phyloP scores from a whole-genome alignment of 2,888 invertebrate genomes.

The Luperina testacea region DNA sequence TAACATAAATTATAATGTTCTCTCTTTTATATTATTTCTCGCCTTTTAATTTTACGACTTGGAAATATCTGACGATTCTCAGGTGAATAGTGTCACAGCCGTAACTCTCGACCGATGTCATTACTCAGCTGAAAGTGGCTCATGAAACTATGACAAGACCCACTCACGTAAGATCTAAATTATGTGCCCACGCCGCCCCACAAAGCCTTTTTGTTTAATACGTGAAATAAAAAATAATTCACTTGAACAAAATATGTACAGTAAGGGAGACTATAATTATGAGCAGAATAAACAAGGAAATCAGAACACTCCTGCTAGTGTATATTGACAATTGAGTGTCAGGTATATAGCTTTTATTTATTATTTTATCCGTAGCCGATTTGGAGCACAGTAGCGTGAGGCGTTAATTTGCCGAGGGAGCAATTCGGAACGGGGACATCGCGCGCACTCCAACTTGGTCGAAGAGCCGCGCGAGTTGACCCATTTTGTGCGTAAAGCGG shows the following conservation, averaged over 20 bases:
- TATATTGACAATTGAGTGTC: conserved; percentile 42
- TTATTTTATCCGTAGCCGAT: conserved; percentile 75
- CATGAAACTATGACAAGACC: conserved; percentile 82
- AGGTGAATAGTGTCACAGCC: conserved; percentile 73
- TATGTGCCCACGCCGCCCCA: conserved; percentile 66
- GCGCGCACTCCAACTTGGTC: conserved; percentile 78
- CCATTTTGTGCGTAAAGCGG: conserved; percentile 86
- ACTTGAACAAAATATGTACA: background rate
- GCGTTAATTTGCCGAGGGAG: conserved; percentile 85
- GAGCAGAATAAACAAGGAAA: background rate
- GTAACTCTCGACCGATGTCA: conserved; percentile 75
- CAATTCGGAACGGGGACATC: conserved; percentile 86
- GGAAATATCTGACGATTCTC: conserved; percentile 59
- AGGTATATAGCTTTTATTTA: conserved; percentile 63
- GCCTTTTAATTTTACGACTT: conserved; percentile 24
- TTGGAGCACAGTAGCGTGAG: conserved; percentile 76
- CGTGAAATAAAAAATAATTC: background rate
- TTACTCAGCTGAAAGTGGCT: conserved; percentile 83
- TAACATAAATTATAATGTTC: conserved; percentile 1
- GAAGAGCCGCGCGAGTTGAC: conserved; percentile 83
- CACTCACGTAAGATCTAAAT: conserved; percentile 80
- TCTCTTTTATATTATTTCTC: background rate
- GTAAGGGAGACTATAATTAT: background rate
- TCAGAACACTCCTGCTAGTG: conserved; percentile 11
- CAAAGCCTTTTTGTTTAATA: conserved; percentile 66